Base-by-base conservation (phyloP, 2,113 vertebrate genomes). In the Cyprinus carpio region DNA sequence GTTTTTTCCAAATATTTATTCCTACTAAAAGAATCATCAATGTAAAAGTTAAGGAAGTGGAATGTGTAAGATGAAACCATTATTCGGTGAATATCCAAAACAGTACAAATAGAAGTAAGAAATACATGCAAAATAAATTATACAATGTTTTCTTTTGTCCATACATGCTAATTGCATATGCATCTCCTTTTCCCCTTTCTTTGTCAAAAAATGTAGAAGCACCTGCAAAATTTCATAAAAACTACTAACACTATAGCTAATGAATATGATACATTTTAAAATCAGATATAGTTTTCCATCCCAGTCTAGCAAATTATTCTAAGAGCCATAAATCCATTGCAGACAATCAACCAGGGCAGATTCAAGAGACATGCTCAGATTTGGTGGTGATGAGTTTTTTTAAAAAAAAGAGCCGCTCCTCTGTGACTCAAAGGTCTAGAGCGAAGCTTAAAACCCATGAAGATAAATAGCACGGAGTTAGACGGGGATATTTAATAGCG, bases 401-500 rank as follows among this genome's bases (percentile, higher is more conserved):
- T 83, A 4, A 49, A 49, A 37, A 4, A 43, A 74, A 87, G 81
- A 69, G 65, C 84, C 15, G 74, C 40, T 83, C 37, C 80, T 74
- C 74, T 86, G 27, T 85, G 85, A 87, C 82, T 88, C 75, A 83
- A 31, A 71, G 91, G 89, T 91, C 87, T 88, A 89, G 84, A 84
- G 69, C 77, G 86, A 90, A 87, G 89, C 89, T 91, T 90, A 90
- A 90, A 72, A 91, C 82, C 89, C 84, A 3, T 90, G 91, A 90
- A 91, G 88, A 93, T 92, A 90, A 92, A 91, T 89, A 89, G 60
- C 85, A 85, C 90, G 90, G 77, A 87, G 89, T 81, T 87, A 91
- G 91, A 90, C 89, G 76, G 75, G 37, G 69, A 85, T 83, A 83
- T 88, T 89, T 90, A 92, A 91, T 88, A 90, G 89, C 87, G 9